Percentiles rank a stretch among this genome's conserved stretches.
phyloP scores from a whole-genome alignment of 1,140 invertebrate genomes.

The Alviniconcha marisindica region DNA sequence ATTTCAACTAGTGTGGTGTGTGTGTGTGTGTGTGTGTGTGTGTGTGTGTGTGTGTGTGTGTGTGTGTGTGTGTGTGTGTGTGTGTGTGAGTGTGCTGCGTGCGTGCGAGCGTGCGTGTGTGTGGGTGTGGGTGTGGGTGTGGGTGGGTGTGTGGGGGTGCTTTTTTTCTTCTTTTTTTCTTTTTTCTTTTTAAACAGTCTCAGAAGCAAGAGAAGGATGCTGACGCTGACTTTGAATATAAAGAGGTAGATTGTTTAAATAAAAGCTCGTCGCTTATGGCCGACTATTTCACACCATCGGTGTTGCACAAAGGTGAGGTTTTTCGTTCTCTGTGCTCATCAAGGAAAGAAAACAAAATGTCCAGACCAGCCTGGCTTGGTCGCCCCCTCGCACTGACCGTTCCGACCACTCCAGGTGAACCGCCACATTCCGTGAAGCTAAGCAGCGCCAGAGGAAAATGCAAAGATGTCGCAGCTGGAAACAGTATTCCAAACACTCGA shows the following conservation, averaged over 20 bases:
- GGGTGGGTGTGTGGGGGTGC: background rate
- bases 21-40: background rate
- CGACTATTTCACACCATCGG: background rate
- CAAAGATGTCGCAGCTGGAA: too few relatives aligned
- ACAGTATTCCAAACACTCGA: too few relatives aligned
- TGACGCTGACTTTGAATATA: constrained; percentile 19
- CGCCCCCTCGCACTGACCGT: background rate
- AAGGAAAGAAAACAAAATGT: background rate
- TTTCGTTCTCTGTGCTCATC: background rate
- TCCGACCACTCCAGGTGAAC: background rate
- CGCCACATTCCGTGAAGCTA: too few relatives aligned
- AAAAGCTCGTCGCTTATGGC: background rate
- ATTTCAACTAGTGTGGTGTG: too few relatives aligned
- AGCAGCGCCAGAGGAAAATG: too few relatives aligned
- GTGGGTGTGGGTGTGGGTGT: background rate
- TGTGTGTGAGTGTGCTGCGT: background rate
- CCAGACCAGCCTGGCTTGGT: background rate
- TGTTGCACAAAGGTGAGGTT: background rate
- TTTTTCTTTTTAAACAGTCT: background rate
- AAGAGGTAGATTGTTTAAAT: constrained; percentile 31
- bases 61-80: background rate
- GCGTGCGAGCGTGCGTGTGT: background rate
- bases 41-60: background rate
- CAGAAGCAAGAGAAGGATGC: background rate
- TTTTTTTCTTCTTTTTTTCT: too few relatives aligned